These are phyloP conservation scores for Himalopsyche japonica DNA, from an alignment of 2,888 invertebrate species.

Conservation along the genomic window DNA sequence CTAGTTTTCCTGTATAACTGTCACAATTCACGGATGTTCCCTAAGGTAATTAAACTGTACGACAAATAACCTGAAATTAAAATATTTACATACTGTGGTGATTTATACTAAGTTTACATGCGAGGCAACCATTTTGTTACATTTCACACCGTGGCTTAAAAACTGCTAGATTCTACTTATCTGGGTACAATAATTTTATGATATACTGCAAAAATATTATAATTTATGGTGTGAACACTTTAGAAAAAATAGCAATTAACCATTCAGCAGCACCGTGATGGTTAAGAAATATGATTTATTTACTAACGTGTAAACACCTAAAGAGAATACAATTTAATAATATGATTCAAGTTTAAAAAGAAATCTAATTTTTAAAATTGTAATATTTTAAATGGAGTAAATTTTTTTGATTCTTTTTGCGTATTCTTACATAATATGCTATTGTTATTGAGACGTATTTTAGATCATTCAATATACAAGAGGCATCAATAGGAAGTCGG, in stretches of 20 bases:
- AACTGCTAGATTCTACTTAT: not conserved
- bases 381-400: too few relatives aligned
- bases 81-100: conserved; percentile 31
- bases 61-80: conserved; percentile 25
- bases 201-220: not conserved
- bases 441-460: too few relatives aligned
- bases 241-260: not conserved
- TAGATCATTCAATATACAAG: too few relatives aligned
- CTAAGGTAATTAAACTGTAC: conserved; percentile 13
- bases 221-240: not conserved
- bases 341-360: too few relatives aligned
- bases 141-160: conserved; percentile 12
- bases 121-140: conserved; percentile 13
- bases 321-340: too few relatives aligned
- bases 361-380: too few relatives aligned
- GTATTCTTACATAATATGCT: too few relatives aligned
- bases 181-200: not conserved
- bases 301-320: not conserved
- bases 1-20: not conserved
- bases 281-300: too few relatives aligned
- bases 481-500: too few relatives aligned
- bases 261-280: not conserved
- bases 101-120: conserved; percentile 23
- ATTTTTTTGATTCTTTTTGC: too few relatives aligned
- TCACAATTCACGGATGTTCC: conserved; percentile 6